A percentile compares a stretch with the other conserved stretches of the same genome.
Evolutionary conservation across 2,113 vertebrate species (phyloP).

Genomic region (Cathartes aura): DNA sequence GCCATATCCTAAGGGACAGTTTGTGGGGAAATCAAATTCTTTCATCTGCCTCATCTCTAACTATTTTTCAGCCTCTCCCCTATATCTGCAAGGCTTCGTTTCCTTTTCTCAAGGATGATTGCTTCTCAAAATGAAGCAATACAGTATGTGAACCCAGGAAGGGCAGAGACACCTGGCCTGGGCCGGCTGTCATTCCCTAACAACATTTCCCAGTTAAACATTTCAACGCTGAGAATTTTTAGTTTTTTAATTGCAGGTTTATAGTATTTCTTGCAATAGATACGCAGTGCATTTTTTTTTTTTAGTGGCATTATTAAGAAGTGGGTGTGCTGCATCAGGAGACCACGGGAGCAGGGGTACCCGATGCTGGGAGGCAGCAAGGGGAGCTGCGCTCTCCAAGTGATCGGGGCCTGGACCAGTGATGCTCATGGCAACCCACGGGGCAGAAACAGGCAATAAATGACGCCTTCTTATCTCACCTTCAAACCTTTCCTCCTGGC

Average conservation of each 20-base stretch:
- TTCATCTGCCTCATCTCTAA: not conserved
- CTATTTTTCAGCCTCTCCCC: not conserved
- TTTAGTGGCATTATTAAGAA: not conserved
- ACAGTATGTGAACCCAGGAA: not conserved
- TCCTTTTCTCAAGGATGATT: not conserved
- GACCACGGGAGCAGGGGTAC: accelerated
- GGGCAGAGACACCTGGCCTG: not conserved
- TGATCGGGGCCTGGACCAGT: not conserved
- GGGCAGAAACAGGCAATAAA: not conserved
- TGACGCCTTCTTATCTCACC: not conserved
- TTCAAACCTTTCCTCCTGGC: not conserved
- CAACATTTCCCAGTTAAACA: not conserved
- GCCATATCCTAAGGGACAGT: not conserved
- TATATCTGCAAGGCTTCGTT: accelerated
- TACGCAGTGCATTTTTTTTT: no score
- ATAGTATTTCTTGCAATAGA: not conserved
- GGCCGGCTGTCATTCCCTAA: not conserved
- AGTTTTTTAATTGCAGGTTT: not conserved
- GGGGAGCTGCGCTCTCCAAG: accelerated
- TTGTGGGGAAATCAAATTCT: not conserved
- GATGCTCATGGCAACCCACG: not conserved
- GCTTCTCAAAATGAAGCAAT: not conserved
- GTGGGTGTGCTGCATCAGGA: not conserved
- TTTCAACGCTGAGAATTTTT: not conserved
- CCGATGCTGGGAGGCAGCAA: not conserved